Conservation (phyloP, 2,113 vertebrate genomes). For the Monarcha castaneiventris region DNA sequence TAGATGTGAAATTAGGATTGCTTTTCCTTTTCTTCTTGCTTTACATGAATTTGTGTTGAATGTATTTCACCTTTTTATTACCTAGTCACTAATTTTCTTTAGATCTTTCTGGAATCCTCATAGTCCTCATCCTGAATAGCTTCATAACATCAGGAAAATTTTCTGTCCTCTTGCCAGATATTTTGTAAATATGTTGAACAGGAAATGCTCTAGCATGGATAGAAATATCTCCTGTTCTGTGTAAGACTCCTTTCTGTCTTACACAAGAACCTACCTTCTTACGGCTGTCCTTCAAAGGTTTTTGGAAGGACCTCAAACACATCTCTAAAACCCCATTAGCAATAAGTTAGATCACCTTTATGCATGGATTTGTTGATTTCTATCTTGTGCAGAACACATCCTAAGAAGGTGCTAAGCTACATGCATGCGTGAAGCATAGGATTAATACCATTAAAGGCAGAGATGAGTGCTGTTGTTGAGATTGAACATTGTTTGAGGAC, state of each 20-base stretch:
- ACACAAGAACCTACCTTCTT: background rate
- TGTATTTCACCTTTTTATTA: background rate
- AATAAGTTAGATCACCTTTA: background rate
- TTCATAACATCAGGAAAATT: background rate
- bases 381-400: accelerated
- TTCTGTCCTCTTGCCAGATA: background rate
- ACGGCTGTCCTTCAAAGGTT: background rate
- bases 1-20: background rate
- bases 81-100: background rate
- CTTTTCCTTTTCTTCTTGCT: background rate
- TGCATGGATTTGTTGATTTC: background rate
- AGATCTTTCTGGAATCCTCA: background rate
- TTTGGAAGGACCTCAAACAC: background rate
- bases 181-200: background rate
- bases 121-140: background rate
- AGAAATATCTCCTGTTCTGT: background rate
- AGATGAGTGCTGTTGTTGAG: background rate
- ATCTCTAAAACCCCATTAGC: background rate
- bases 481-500: background rate
- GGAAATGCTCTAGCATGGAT: background rate
- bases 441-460: background rate
- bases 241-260: background rate
- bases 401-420: background rate
- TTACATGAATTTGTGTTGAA: background rate
- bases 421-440: background rate